phyloP scores from a whole-genome alignment of 1,140 invertebrate genomes.

The Dolichoris vasculosae region DNA sequence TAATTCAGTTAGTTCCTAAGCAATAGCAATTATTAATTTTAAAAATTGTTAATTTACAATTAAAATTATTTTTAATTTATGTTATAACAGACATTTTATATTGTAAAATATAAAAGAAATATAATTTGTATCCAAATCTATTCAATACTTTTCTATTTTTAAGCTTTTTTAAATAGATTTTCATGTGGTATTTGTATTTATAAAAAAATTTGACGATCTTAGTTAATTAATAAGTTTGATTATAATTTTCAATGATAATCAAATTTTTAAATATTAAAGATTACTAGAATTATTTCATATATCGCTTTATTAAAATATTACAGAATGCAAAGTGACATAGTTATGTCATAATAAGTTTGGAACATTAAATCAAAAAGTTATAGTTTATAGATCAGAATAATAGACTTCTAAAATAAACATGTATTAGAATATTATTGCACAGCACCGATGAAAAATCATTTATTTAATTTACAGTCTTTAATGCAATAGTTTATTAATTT shows the following conservation, averaged over 20 bases:
- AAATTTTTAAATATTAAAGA: not conserved
- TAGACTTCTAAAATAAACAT: not conserved
- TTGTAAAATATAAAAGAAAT: not conserved
- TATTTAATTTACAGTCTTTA: not conserved
- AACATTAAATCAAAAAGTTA: not conserved
- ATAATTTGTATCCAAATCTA: no score
- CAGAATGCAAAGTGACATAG: not conserved
- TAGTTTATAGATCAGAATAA: not conserved
- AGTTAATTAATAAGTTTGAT: not conserved
- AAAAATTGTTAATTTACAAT: not conserved
- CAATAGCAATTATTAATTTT: slow-evolving; percentile 30
- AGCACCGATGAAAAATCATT: not conserved
- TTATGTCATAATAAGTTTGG: not conserved
- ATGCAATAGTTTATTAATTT: not conserved
- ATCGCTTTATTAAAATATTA: not conserved
- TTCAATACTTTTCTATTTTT: not conserved
- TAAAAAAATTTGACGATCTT: not conserved
- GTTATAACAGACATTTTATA: slow-evolving; percentile 30
- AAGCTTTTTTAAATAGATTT: not conserved
- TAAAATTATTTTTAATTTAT: not conserved
- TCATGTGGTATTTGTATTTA: not conserved
- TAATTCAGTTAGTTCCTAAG: slow-evolving; percentile 92
- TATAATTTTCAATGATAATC: not conserved
- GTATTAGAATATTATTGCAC: no score
- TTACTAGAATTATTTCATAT: not conserved